Percentiles rank a stretch among this genome's conserved stretches.
These are phyloP conservation scores for Ctenopoma multispine DNA, from an alignment of 2,797 vertebrate genomes.

Conservation along the genomic window DNA sequence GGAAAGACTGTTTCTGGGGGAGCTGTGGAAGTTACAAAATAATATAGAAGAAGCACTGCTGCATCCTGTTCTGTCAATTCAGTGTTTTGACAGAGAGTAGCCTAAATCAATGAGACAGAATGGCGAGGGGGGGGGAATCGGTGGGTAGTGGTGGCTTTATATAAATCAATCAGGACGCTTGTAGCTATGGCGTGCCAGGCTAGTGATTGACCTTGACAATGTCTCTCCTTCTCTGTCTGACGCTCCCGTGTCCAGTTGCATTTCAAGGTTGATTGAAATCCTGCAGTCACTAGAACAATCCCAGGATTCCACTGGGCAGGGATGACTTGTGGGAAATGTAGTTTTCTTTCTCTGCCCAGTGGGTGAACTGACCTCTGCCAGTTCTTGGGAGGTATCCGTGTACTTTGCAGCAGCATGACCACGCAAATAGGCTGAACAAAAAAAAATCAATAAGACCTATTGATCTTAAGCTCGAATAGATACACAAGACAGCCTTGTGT, in stretches of 20 bases:
- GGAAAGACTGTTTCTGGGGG: conserved; percentile 33
- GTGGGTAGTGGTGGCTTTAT: conserved; percentile 52
- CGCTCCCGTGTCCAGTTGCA: conserved; percentile 69
- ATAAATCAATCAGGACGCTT: conserved; percentile 77
- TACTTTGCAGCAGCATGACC: conserved; percentile 19
- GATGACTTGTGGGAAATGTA: conserved; percentile 62
- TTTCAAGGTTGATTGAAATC: conserved; percentile 79
- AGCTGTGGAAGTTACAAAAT: conserved; percentile 56
- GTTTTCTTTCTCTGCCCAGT: conserved; percentile 34
- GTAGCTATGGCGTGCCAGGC: conserved; percentile 68
- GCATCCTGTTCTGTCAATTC: conserved; percentile 55
- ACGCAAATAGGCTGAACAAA: conserved; percentile 13
- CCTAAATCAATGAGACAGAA: conserved; percentile 77
- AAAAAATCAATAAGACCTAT: conserved; percentile 4
- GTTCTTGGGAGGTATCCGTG: neutral
- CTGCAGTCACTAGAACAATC: conserved; percentile 70
- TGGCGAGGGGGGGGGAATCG: conserved; percentile 26
- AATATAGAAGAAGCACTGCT: conserved; percentile 56
- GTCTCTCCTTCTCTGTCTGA: conserved; percentile 65
- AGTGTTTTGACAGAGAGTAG: conserved; percentile 61
- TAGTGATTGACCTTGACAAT: conserved; percentile 79
- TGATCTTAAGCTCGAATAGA: conserved; percentile 45
- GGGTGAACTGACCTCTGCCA: conserved; percentile 30
- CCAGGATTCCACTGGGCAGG: conserved; percentile 65
- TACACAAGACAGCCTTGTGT: conserved; percentile 48